These are phyloP conservation scores for Apis florea DNA, from an alignment of 1,140 invertebrate species.

Conservation along the genomic window DNA sequence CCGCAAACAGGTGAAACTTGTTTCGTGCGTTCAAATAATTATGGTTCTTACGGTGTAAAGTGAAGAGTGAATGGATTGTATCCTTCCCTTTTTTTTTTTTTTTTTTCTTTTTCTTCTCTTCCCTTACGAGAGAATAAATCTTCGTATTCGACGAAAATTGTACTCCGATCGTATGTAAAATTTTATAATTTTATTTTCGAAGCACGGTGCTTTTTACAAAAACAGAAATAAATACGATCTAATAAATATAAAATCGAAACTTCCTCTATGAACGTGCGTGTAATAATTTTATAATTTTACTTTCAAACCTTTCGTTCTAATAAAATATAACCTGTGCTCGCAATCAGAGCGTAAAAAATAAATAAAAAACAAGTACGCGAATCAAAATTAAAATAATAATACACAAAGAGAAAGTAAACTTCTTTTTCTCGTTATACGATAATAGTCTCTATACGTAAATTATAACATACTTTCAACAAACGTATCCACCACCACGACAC, in stretches of 20 bases:
- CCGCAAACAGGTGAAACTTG: constrained; percentile 44
- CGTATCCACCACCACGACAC: neutral
- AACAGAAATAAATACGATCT: too few relatives aligned
- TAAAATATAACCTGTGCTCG: too few relatives aligned
- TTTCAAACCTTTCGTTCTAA: too few relatives aligned
- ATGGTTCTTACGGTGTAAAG: constrained; percentile 14
- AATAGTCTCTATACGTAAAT: neutral
- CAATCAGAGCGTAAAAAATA: too few relatives aligned
- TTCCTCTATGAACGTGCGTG: too few relatives aligned
- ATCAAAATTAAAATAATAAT: too few relatives aligned
- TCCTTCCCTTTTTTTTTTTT: neutral
- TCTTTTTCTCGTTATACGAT: too few relatives aligned
- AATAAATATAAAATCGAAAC: too few relatives aligned
- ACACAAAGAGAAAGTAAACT: too few relatives aligned
- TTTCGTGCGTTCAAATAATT: constrained; percentile 44
- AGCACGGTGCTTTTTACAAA: too few relatives aligned
- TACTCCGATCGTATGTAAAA: neutral
- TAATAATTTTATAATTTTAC: too few relatives aligned
- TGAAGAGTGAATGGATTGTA: constrained; percentile 24
- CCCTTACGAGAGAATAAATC: neutral
- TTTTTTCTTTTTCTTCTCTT: neutral
- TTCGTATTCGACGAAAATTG: neutral
- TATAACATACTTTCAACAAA: neutral
- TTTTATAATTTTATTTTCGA: neutral
- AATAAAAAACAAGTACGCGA: too few relatives aligned